Base-by-base conservation (phyloP, 92 coral and sea anemone species). In the Actinernus sp. region DNA sequence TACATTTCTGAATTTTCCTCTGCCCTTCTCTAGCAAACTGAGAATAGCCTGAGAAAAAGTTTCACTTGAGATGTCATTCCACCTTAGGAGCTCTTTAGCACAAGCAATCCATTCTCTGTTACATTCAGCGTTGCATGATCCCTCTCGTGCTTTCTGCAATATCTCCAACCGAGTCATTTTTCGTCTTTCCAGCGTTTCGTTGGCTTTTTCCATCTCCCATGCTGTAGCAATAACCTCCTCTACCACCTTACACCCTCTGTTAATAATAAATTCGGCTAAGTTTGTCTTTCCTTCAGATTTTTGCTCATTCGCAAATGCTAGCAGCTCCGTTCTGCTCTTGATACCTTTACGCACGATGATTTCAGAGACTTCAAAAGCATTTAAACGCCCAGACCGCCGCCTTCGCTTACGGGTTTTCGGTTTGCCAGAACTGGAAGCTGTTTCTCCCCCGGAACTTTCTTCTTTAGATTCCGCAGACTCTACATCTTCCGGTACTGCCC, bases 201-300 rank as follows among this genome's bases (percentile, higher is more conserved):
- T 31, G 0, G 78, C 65, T 8, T 44, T 48, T 31, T 79, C 63
- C 2, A 79, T 59, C 8, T 79, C 64, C 79, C 73, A 79, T 26
- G 80, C 68, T 18, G 66, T 39, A 3, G 64, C 52, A 22, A 77
- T 23, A 18, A 65, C 76, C 31, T 80, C 83, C 12, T 69, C 73
- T 10, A 69, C 72, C 25, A 58, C 80, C 23, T 47, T 47, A 1
- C 84, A 22, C 13, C 75, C 67, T 57, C 93, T 39, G 61, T 71
- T 77, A 2, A 87, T 14, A 17, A 81, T 13, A 31, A 74, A 87
- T 39, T 87, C 65, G 31, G 74, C 79, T 1, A 78, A 13, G 61
- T 85, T 73, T 0, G 54, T 45, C 72, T 78, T 78, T 0, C 86
- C 89, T 36, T 88, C 89, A 41, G 13, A 17, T 20, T 58, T 86